These are phyloP conservation scores for Patagioenas fasciata DNA, from an alignment of 2,113 vertebrate species.

Conservation along the genomic window DNA sequence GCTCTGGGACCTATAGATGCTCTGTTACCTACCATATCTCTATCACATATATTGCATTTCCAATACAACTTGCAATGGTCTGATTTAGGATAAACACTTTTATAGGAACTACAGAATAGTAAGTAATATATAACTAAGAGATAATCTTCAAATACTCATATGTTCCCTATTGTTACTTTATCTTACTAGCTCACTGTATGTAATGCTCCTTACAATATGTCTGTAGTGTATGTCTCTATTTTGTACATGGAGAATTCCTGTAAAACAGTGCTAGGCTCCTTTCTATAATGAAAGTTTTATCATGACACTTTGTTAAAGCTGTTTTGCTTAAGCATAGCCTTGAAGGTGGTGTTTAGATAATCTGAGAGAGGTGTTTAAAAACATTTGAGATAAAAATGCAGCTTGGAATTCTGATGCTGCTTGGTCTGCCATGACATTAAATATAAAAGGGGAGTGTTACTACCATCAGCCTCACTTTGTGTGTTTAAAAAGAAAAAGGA, in stretches of 20 bases:
- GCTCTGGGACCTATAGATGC: not conserved
- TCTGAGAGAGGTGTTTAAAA: not conserved
- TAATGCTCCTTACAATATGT: not conserved
- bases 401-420: not conserved
- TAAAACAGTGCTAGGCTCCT: not conserved
- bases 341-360: not conserved
- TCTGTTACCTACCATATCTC: constrained; percentile 60
- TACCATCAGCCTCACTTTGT: not conserved
- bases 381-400: not conserved
- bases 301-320: too few relatives aligned
- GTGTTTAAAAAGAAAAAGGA: not conserved
- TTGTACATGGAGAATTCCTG: not conserved
- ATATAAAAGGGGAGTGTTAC: not conserved
- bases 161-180: not conserved
- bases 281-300: not conserved
- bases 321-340: too few relatives aligned
- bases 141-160: constrained; percentile 5
- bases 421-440: not conserved
- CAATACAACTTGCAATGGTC: constrained; percentile 3
- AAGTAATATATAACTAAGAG: constrained; percentile 11
- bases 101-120: constrained; percentile 6
- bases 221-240: not conserved
- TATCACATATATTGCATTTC: constrained; percentile 60
- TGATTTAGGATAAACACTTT: constrained; percentile 58
- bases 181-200: not conserved